Percentiles rank a stretch among this genome's conserved stretches.
Evolutionary conservation across 1,140 invertebrate species (phyloP).

Genomic region (Lepidurus apus): DNA sequence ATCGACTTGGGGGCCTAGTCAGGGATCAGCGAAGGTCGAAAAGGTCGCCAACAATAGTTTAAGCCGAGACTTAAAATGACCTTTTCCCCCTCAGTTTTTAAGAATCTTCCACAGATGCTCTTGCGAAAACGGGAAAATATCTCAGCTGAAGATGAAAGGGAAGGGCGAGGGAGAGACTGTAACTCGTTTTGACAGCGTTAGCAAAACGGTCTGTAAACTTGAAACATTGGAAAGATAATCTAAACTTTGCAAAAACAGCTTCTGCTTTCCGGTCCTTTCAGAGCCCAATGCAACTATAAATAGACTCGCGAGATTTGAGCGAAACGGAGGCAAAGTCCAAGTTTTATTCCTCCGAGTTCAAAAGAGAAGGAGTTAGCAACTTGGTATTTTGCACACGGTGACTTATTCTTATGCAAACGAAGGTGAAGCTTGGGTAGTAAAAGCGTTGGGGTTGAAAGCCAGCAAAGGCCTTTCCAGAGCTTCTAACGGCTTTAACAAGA

Average conservation of each 20-base stretch:
- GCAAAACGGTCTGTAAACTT: background rate
- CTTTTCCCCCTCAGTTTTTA: too few species aligned
- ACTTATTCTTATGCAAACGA: conserved; percentile 22
- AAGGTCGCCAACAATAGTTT: too few species aligned
- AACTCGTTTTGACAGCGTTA: background rate
- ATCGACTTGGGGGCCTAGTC: too few species aligned
- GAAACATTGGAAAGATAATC: background rate
- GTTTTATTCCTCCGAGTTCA: background rate
- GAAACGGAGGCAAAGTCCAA: background rate
- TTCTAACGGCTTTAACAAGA: background rate
- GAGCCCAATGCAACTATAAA: background rate
- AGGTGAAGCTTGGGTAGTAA: background rate
- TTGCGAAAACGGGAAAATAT: too few species aligned
- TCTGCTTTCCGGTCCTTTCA: background rate
- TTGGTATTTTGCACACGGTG: conserved; percentile 8
- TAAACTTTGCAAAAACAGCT: background rate
- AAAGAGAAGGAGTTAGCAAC: background rate
- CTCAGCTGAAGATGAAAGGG: too few species aligned
- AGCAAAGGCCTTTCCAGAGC: background rate
- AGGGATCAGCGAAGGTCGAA: too few species aligned
- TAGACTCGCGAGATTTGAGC: background rate
- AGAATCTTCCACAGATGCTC: too few species aligned
- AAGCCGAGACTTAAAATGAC: too few species aligned
- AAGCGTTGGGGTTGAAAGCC: background rate
- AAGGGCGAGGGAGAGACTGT: too few species aligned